Base-by-base conservation (phyloP, 2,113 vertebrate genomes). In the Fulica atra region DNA sequence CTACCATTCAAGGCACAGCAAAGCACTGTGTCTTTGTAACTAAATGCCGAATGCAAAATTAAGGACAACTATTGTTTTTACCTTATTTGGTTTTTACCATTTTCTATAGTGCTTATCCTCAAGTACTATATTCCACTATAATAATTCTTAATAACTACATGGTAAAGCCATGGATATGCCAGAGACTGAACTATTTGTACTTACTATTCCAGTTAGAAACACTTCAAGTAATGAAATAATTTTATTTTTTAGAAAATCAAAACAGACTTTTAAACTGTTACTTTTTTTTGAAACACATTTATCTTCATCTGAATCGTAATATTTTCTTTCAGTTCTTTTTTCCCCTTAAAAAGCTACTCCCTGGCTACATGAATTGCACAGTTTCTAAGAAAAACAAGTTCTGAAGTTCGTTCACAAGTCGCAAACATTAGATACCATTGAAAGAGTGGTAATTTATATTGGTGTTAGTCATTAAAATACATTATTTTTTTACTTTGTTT, bases 311-410 rank as follows among this genome's bases (percentile, higher is more conserved):
- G 10, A 79, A 38, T 0, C 60, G 7, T 1, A 59, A 40, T 5
- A n/a, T 7, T 51, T 87, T 64, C 2, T 23, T 33, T 7, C 0
- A 4, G 3, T 17, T 29, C 16, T 29, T 31, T 16, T 18, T 12
- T 24, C 8, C 7, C 5, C 36, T 60, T 54, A 36, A 46, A 42
- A 86, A 53, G 0, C 18, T 33, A n/a, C 7, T 2, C 18, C 57
- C 1, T 44, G 11, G 5, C 16, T 74, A 21, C 11, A 21, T 13
- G 7, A 88, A 66, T 48, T 42, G 3, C 0, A 0, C 1, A n/a
- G 16, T 3, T 70, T 86, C 88, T 21, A 36, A 78, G 8, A 35
- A 74, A 82, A 82, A 6, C 7, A 87, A 6, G 20, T 3, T 35
- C 16, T 60, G 33, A 85, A 74, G 13, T 44, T 77, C 18, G 9